Base-by-base conservation (phyloP, 2,888 invertebrate species). In the Volucella inflata region DNA sequence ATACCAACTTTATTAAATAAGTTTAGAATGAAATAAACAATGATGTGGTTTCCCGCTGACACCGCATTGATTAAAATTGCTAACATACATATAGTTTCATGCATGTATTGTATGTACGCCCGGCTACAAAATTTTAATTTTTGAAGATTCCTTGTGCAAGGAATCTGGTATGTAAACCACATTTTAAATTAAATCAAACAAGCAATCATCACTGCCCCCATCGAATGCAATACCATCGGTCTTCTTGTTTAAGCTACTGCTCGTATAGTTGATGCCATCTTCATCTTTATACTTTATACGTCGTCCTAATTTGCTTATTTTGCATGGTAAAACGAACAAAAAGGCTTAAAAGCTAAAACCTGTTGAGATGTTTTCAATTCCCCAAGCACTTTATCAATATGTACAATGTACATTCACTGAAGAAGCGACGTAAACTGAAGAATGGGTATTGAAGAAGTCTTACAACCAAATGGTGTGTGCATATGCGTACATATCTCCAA, bases 361-460 rank as follows among this genome's bases (percentile, higher is more conserved):
- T 91, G 91, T 91, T 91, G 91, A 91, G 91, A 91, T 91, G 88
- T 88, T 88, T 88, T 87, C 91, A 91, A 91, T 91, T 91, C 91
- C 91, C 92, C 88, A 87, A 91, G 90, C 91, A 91, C 91, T 91
- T 90, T 89, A 89, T 88, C 89, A 90, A 90, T 89, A 89, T 88
- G 89, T 55, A 30, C 6, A 17, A 30, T 30, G 30, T 30, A 30
- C 30, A 59, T 68, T 62, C 40, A 60, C 42, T 44, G 50, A 71
- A 62, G 44, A 36, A 68, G 44, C 60, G 55, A 79, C 50, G 51
- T 17, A 36, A 38, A 10, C 36, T 30, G 21, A 3, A 44, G 42
- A 57, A 10, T 48, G 40, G n/a, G 48, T 57, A 40, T 12, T n/a
- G n/a, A 14, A 40, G 21, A 30, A 21, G 44, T 62, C 60, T 46